These are phyloP conservation scores for Keiferia lycopersicella DNA, from an alignment of 2,888 invertebrate species.

Conservation along the genomic window DNA sequence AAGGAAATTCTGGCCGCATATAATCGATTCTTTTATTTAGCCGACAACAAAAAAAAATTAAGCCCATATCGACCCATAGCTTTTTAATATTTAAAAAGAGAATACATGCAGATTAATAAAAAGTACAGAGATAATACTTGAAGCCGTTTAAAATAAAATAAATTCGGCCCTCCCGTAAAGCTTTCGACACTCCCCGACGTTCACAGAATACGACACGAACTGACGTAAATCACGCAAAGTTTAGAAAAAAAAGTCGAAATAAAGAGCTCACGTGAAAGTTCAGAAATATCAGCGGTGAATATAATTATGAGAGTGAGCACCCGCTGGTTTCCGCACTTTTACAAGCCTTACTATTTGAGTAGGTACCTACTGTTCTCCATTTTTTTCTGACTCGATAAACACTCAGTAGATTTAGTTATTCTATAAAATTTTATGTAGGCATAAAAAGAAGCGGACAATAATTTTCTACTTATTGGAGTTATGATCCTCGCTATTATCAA, in stretches of 20 bases:
- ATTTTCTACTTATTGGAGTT: background rate
- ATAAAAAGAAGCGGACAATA: conserved; percentile 10
- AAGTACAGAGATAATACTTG: conserved; percentile 49
- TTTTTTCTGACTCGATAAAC: conserved; percentile 35
- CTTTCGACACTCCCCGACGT: conserved; percentile 72
- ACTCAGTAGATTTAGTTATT: conserved; percentile 14
- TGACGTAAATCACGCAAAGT: conserved; percentile 78
- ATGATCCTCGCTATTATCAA: background rate
- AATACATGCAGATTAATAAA: conserved; percentile 11
- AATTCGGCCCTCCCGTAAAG: conserved; percentile 68
- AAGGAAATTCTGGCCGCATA: background rate
- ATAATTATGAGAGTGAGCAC: conserved; percentile 77
- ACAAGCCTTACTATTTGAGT: conserved; percentile 53
- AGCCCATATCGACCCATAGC: background rate
- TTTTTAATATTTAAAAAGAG: background rate
- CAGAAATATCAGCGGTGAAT: conserved; percentile 78
- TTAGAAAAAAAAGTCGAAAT: conserved; percentile 70
- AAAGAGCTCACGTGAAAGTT: conserved; percentile 78
- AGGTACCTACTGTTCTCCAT: conserved; percentile 18
- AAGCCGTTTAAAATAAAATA: conserved; percentile 72
- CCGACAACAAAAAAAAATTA: background rate
- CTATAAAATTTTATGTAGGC: conserved; percentile 15
- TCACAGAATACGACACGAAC: conserved; percentile 63
- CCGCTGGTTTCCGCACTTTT: conserved; percentile 74
- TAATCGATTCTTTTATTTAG: background rate